Conservation (phyloP, 1,140 invertebrate genomes). For the Camponotus pennsylvanicus region DNA sequence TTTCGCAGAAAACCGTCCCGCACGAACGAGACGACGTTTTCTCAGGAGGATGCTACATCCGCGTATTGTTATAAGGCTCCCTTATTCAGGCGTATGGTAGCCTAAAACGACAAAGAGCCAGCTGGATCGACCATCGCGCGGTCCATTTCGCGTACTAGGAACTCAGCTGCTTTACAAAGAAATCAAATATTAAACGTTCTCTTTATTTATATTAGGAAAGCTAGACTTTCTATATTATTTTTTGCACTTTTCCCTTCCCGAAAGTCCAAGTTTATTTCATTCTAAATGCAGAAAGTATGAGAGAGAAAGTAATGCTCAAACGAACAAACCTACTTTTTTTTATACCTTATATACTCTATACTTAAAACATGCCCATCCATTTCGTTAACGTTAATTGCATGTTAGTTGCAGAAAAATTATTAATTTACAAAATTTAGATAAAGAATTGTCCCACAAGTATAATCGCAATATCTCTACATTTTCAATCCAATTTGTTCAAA, state of each 20-base stretch:
- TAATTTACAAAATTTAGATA: neutral
- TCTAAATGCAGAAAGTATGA: slow-evolving; percentile 7
- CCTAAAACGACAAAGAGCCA: slow-evolving; percentile 22
- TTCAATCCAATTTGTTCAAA: neutral
- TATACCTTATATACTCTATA: neutral
- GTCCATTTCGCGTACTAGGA: slow-evolving; percentile 7
- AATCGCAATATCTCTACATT: neutral
- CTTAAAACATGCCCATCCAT: neutral
- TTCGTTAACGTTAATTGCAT: neutral
- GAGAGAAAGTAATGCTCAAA: neutral
- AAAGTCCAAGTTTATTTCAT: slow-evolving; percentile 8
- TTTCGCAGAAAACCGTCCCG: slow-evolving; percentile 25
- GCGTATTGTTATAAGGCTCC: slow-evolving; percentile 59
- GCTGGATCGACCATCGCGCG: neutral
- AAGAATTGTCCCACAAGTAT: neutral
- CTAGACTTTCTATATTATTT: neutral
- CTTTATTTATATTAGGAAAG: neutral
- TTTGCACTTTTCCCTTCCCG: neutral
- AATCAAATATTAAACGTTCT: slow-evolving; percentile 36
- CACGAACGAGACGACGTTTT: slow-evolving; percentile 42
- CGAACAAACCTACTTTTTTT: neutral
- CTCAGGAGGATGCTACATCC: slow-evolving; percentile 68
- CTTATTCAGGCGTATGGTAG: neutral
- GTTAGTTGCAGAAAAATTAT: neutral
- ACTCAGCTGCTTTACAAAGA: neutral